Conservation (phyloP, 2,797 vertebrate species). For the Lacerta agilis region DNA sequence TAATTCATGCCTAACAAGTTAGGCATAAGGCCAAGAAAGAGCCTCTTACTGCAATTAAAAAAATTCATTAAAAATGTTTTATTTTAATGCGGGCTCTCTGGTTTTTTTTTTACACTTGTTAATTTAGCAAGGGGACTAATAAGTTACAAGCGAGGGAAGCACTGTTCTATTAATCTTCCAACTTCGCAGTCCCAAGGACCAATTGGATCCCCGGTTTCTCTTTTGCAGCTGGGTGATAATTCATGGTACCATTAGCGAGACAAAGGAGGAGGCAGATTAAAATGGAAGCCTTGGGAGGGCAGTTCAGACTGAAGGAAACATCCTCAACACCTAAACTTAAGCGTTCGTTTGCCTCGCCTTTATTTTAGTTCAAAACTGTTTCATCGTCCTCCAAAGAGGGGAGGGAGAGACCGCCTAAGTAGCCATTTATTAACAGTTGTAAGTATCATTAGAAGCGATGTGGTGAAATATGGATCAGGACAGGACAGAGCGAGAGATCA, state of each 20-base stretch:
- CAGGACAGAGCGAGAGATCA: constrained; percentile 53
- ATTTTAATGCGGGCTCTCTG: constrained; percentile 21
- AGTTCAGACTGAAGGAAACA: neutral
- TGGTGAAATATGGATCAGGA: constrained; percentile 71
- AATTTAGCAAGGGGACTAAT: constrained; percentile 35
- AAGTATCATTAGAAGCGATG: constrained; percentile 66
- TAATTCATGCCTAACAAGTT: constrained; percentile 52
- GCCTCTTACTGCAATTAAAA: constrained; percentile 33
- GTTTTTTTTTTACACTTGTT: constrained; percentile 8
- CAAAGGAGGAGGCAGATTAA: neutral
- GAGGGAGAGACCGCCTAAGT: constrained; percentile 31
- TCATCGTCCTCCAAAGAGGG: constrained; percentile 13
- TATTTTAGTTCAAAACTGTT: constrained; percentile 28
- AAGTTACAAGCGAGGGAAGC: constrained; percentile 23
- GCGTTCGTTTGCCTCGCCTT: neutral
- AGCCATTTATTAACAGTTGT: constrained; percentile 67
- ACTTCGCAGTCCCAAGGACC: neutral
- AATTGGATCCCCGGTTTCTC: neutral
- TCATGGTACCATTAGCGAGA: neutral
- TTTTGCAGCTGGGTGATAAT: neutral
- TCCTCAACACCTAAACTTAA: neutral
- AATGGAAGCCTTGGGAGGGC: neutral
- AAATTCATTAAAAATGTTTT: constrained; percentile 51
- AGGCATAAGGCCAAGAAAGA: constrained; percentile 50
- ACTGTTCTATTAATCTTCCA: constrained; percentile 26